Conservation (phyloP, 2,888 invertebrate species). For the Stenurella melanura region DNA sequence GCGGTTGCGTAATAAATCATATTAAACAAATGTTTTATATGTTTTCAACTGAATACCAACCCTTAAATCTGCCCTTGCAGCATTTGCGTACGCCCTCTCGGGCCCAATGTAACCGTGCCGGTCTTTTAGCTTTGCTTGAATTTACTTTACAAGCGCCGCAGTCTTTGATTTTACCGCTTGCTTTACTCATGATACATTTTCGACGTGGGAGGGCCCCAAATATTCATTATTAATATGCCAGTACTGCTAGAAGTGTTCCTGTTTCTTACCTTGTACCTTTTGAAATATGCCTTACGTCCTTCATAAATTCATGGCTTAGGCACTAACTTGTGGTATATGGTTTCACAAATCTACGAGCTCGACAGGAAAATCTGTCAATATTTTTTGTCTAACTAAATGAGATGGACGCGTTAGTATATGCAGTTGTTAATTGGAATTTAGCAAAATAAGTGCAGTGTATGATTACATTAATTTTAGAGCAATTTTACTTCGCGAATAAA, state of each 20-base stretch:
- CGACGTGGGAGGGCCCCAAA: conserved; percentile 70
- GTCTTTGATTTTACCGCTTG: conserved; percentile 65
- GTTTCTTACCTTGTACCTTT: conserved; percentile 55
- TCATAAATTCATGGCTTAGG: conserved; percentile 19
- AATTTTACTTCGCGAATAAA: too few relatives aligned
- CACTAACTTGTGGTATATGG: conserved; percentile 23
- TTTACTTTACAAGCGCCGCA: conserved; percentile 59
- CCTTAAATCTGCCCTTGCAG: conserved; percentile 36
- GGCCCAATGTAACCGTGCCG: conserved; percentile 2
- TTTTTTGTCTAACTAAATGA: neutral
- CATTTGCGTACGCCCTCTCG: conserved; percentile 17
- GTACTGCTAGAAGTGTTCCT: conserved; percentile 56
- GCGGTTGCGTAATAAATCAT: too few relatives aligned
- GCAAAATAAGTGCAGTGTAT: too few relatives aligned
- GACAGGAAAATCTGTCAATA: neutral
- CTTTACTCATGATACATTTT: conserved; percentile 64
- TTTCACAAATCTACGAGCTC: neutral
- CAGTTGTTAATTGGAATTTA: too few relatives aligned
- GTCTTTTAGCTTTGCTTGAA: conserved; percentile 49
- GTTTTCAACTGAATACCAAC: neutral
- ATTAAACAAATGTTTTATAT: neutral
- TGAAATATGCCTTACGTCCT: conserved; percentile 52
- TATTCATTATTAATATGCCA: conserved; percentile 61
- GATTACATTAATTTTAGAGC: too few relatives aligned
- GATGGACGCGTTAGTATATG: neutral